Base-by-base conservation (phyloP, 2,888 invertebrate genomes). In the Cheilosia vernalis region DNA sequence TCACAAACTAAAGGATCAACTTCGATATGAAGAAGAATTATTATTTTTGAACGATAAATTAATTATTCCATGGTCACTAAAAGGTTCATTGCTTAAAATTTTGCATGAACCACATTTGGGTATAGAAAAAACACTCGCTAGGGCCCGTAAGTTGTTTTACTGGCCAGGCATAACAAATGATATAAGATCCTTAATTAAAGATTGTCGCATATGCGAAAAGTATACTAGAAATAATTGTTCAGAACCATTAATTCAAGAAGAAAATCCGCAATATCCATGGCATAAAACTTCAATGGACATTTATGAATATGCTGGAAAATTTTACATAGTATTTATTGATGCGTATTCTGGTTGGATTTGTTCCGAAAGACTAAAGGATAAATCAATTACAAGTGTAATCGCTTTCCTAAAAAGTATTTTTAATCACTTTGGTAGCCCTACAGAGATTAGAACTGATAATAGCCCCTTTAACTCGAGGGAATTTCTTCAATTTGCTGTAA, bases 141-240 rank as follows among this genome's bases (percentile, higher is more conserved):
- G 40, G 40, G 40, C 40, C 15, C 10, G 40, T 15, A 2, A 40
- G 10, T 10, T 13, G 40, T 15, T 27, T 3, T 27, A 89, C 69
- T 90, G 90, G 90, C 27, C 27, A 27, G 27, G 27, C 27, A 27
- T 27, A 27, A 27, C 27, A 27, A 27, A 27, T 27, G 27, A 27
- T 27, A 27, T 27, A 5, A 27, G 27, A 6, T 27, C 27, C 27
- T 27, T 27, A 27, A 2, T 13, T 40, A 40, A 9, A 40, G 40
- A 40, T 40, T 40, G 40, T 40, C 40, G 40, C 15, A 15, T 40
- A 40, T 40, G 40, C 15, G 10, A 40, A 40, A 40, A 40, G 10
- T 40, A 9, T 40, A 40, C 15, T 2, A 40, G 40, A 40, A 40
- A 40, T 21, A 21, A 40, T 40, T 40, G 40, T 9, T 40, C 4